phyloP scores from a whole-genome alignment of 2,888 invertebrate species.

The Endomychus coccineus region DNA sequence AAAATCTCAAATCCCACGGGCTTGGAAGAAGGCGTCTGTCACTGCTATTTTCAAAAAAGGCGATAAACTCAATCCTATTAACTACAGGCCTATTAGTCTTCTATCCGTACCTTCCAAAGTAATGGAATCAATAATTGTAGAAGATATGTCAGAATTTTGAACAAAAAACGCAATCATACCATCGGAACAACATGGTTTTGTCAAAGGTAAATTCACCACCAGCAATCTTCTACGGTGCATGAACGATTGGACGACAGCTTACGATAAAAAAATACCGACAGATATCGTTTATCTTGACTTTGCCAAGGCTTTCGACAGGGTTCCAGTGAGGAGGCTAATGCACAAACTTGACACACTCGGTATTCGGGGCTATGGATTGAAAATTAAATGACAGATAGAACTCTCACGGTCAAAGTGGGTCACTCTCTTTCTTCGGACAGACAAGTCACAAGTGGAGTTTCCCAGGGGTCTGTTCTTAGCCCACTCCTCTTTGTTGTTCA shows the following conservation, averaged over 20 bases:
- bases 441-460: too few relatives aligned
- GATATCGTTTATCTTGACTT: constrained; percentile 6
- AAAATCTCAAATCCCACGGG: neutral
- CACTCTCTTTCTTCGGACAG: too few relatives aligned
- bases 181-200: constrained; percentile 5
- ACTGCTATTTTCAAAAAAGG: constrained; percentile 8
- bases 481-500: too few relatives aligned
- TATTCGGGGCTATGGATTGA: too few relatives aligned
- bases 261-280: constrained; percentile 1
- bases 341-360: neutral
- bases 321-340: constrained; percentile 4
- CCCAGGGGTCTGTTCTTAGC: too few relatives aligned
- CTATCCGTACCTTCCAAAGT: constrained; percentile 4
- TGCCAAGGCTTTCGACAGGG: constrained; percentile 4
- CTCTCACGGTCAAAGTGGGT: too few relatives aligned
- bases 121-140: constrained; percentile 8
- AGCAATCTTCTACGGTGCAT: constrained; percentile 5
- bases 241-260: constrained; percentile 2
- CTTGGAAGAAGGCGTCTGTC: constrained; percentile 8
- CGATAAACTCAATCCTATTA: constrained; percentile 2
- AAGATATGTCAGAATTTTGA: constrained; percentile 4
- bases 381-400: too few relatives aligned
- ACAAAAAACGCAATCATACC: constrained; percentile 1
- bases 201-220: constrained; percentile 3
- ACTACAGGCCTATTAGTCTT: constrained; percentile 7